These are phyloP conservation scores for Dipodomys stephensi DNA, from an alignment of 2,113 vertebrate genomes.

Conservation along the genomic window DNA sequence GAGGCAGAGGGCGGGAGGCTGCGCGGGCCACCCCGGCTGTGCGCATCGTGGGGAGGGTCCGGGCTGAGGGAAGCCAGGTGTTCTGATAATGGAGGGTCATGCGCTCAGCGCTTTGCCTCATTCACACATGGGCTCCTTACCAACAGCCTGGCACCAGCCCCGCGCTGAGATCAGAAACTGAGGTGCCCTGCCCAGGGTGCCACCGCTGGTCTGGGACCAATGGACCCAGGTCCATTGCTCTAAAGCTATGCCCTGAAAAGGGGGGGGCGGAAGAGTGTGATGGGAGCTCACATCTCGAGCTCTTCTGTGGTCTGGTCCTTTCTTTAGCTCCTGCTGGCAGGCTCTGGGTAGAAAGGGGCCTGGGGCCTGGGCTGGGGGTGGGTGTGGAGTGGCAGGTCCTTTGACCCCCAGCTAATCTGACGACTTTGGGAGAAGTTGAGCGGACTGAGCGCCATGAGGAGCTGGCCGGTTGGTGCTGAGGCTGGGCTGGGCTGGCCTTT, in stretches of 20 bases:
- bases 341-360: neutral
- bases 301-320: no score
- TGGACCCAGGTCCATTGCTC: neutral
- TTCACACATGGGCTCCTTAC: neutral
- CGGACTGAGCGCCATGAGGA: neutral
- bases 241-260: neutral
- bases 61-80: neutral
- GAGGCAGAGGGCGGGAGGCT: neutral
- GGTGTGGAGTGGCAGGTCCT: neutral
- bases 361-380: no score
- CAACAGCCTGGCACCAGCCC: neutral
- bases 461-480: neutral
- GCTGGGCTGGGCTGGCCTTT: conserved; percentile 49
- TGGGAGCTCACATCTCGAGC: neutral
- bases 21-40: no score
- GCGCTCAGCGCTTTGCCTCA: rapidly evolving
- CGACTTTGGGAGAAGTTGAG: conserved; percentile 1
- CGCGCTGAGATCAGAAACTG: neutral
- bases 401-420: neutral
- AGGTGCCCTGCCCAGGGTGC: neutral
- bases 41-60: no score
- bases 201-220: rapidly evolving
- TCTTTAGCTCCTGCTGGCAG: neutral
- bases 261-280: no score
- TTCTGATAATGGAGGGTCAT: neutral